A percentile compares a stretch with the other conserved stretches of the same genome.
Conservation (phyloP, 2,113 vertebrate species). For the Chlamydotis undulata region DNA sequence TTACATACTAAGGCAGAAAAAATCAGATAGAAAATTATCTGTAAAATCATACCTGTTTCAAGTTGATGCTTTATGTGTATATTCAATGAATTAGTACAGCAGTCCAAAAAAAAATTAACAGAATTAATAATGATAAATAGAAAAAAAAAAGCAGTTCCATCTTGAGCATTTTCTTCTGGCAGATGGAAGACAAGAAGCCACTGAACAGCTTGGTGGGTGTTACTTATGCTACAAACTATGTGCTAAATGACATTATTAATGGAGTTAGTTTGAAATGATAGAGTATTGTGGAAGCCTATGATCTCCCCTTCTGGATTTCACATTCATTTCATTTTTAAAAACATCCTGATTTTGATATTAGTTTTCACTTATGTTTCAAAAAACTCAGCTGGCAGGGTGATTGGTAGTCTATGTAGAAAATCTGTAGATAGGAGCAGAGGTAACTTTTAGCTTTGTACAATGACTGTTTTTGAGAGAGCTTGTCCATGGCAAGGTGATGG, state of each 20-base stretch:
- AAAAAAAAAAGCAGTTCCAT: background rate
- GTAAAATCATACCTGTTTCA: no score
- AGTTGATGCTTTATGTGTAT: no score
- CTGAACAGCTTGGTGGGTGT: background rate
- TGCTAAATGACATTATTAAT: background rate
- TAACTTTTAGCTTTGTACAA: background rate
- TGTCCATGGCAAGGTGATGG: background rate
- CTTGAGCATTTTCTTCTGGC: background rate
- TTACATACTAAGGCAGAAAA: background rate
- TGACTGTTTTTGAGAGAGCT: background rate
- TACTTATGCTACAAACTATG: background rate
- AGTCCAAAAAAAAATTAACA: background rate
- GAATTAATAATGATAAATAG: no score
- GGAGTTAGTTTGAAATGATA: background rate
- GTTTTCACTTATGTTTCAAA: background rate
- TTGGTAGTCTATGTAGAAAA: background rate
- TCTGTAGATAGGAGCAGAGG: background rate
- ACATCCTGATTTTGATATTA: background rate
- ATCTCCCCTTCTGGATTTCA: background rate
- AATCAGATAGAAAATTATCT: no score
- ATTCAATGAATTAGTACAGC: background rate
- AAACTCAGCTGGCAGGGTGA: background rate
- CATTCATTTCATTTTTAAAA: background rate
- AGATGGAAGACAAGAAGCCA: background rate
- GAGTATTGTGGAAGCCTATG: background rate